Base-by-base conservation (phyloP, 2,797 vertebrate genomes). In the Sebastes vulpes region DNA sequence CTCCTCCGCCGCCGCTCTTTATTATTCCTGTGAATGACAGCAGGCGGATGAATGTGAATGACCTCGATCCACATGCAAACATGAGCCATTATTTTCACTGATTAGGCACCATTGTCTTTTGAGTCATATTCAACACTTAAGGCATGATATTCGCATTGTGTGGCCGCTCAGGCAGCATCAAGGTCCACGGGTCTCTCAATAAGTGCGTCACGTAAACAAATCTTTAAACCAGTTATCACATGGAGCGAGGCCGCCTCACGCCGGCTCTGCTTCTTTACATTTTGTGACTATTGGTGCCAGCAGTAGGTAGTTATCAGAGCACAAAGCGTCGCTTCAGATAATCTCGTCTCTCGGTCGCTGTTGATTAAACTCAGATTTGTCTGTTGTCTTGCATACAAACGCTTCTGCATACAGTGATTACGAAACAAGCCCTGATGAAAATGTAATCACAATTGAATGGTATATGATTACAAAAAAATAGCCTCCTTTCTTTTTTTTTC, bases 361-460 rank as follows among this genome's bases (percentile, higher is more conserved):
- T 50, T 79, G 60, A 80, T 82, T 83, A 48, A 59, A 18, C 31
- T 20, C 56, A 66, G 57, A 71, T 67, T 20, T 3, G 9, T 29
- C 16, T 57, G 26, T 18, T 29, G 28, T 72, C 50, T 60, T 65
- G 38, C 56, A 74, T 77, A 53, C 32, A 79, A 70, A 74, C 5
- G 3, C 20, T 31, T 14, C 18, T 28, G 14, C 35, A 57, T 46
- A 60, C 65, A 71, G 10, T 46, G 26, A 64, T 32, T 76, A 59
- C 26, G 57, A 29, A 75, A 42, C 23, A 63, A 38, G 16, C 28
- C 54, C 29, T 69, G 70, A 77, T 38, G 10, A 72, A 69, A 84
- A 53, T 18, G 3, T 1, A 79, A 56, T 64, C 65, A 23, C 2
- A 35, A 42, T 46, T 77, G 2, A 72, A 75, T 52, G 38, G 32